phyloP scores from a whole-genome alignment of 2,113 vertebrate species.

The Procavia capensis region DNA sequence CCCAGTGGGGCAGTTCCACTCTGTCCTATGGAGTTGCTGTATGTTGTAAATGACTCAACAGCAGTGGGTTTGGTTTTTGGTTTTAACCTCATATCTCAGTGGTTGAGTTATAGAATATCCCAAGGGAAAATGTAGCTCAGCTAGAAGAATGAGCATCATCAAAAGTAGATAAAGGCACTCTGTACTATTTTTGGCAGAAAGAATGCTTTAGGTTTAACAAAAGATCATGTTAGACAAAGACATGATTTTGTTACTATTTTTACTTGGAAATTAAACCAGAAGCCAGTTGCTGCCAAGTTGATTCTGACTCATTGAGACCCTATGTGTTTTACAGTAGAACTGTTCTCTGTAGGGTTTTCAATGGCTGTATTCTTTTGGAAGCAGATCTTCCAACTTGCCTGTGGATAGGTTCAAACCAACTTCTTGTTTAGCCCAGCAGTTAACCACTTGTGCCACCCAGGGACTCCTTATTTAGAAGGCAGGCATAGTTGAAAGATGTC shows the following conservation, averaged over 20 bases:
- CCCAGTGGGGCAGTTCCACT: too few relatives aligned
- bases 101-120: not conserved
- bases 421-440: not conserved
- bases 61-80: too few relatives aligned
- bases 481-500: not conserved
- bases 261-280: not conserved
- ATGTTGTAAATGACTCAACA: too few relatives aligned
- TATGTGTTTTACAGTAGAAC: too few relatives aligned
- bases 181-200: not conserved
- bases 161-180: not conserved
- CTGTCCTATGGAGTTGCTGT: too few relatives aligned
- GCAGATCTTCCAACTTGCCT: too few relatives aligned
- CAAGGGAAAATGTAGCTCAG: not conserved
- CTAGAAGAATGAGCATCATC: not conserved
- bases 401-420: not conserved
- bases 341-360: too few relatives aligned
- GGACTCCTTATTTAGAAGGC: not conserved
- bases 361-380: too few relatives aligned
- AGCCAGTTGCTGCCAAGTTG: not conserved
- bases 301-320: not conserved
- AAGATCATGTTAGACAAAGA: not conserved
- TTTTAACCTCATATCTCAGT: not conserved
- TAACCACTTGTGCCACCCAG: not conserved
- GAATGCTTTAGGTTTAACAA: not conserved
- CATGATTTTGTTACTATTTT: constrained; percentile 3